A percentile compares a stretch with the other conserved stretches of the same genome.
Evolutionary conservation across 2,113 vertebrate species (phyloP).

Genomic region (Halcyon malimbica): DNA sequence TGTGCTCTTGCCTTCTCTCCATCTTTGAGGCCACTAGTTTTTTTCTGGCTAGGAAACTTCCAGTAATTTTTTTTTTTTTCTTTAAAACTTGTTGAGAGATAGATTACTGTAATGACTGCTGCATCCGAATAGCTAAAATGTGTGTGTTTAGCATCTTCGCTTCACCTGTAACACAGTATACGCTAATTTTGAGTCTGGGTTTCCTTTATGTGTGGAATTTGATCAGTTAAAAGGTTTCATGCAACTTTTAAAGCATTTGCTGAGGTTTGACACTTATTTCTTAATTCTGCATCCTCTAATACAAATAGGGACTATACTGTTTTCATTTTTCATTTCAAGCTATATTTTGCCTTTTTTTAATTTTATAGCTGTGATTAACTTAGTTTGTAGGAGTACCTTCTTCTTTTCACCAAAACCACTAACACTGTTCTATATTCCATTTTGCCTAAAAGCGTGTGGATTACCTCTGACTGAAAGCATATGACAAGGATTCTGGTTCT

Average conservation of each 20-base stretch:
- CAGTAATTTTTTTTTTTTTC: not conserved
- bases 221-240: not conserved
- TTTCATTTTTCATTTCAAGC: not conserved
- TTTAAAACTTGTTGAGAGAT: not conserved
- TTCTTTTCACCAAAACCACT: not conserved
- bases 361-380: not conserved
- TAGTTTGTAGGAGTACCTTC: not conserved
- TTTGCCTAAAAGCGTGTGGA: not conserved
- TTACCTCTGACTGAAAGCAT: conserved; percentile 5
- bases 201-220: not conserved
- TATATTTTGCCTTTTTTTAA: not conserved
- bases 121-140: not conserved
- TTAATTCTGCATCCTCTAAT: not conserved
- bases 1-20: not conserved
- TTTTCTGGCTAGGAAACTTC: not conserved
- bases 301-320: not conserved
- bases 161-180: not conserved
- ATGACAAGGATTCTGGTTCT: conserved; percentile 33
- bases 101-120: not conserved
- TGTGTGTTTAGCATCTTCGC: not conserved
- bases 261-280: not conserved
- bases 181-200: not conserved
- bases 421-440: not conserved
- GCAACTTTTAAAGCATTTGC: not conserved
- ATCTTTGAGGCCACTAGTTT: not conserved